Evolutionary conservation across 92 coral and sea anemone species (phyloP), one percentile per base, ranked within the genome.

Genomic region (Epizoanthus illoricatus): DNA sequence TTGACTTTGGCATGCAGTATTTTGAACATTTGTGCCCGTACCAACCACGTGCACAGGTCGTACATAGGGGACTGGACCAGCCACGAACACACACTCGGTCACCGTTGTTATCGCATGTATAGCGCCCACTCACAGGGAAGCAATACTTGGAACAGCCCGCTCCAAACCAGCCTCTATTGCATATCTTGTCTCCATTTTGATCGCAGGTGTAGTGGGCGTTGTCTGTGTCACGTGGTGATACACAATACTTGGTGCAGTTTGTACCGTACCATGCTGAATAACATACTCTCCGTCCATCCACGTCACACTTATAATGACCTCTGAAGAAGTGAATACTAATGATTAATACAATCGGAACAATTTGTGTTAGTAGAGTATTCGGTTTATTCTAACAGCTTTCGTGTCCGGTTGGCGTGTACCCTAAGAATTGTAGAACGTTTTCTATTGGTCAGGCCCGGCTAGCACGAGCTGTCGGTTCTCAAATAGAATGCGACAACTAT

Each of bases 241-340:
- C 56, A 69, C 81, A 76, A 71, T 76, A 76, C 81, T 63, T 76
- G 81, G 81, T 76, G 60, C 81, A 76, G 54, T 43, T 42, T 41
- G n/a, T 76, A 62, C 81, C 81, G 24, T 41, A 63, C 81, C 81
- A 76, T 42, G 70, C 81, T 18, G 81, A 69, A 11, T 61, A 33
- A 13, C 81, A 76, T 23, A 76, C 66, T 69, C 63, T 76, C 4
- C 81, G 81, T 55, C 81, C 81, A 18, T 76, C 23, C 45, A n/a
- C 23, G 66, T 28, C 41, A 43, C 81, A 76, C 12, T 16, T 42
- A n/a, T 76, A 61, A 62, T 76, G 81, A 40, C 81, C 81, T 28
- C 81, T 76, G 8, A 11, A 3, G 62, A 42, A 42, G 39, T 13
- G 5, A 62, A 76, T n/a, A 61, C n/a, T n/a, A n/a, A n/a, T n/a